Evolutionary conservation across 2,797 vertebrate species (phyloP), one percentile per base, ranked within the genome.

Genomic region (Forpus xanthops): DNA sequence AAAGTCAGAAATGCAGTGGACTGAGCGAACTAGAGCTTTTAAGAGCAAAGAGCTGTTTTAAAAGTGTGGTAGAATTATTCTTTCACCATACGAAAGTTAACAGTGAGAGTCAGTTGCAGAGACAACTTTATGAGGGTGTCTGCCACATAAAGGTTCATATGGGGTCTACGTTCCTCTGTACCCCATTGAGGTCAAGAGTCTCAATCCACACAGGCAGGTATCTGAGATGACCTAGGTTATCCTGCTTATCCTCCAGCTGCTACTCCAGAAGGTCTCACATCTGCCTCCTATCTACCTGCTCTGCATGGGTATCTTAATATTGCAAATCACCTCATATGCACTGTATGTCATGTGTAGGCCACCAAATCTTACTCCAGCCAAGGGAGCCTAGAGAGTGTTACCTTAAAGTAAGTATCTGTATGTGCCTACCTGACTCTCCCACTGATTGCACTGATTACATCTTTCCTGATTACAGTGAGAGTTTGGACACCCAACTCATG

Each of bases 401-500:
- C 41, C 41, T 82, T 37, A 11, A 76, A 90, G 56, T 5, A 49
- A 8, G 8, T 52, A 21, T 11, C 65, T 64, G 8, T 49, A 49
- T 31, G 8, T 49, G 28, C 19, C 52, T 52, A 75, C 31, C 15
- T 44, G 10, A 67, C 56, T 64, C 7, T 85, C 42, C 61, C 53
- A 61, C 7, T 80, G 56, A 61, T 37, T 61, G 18, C 37, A 64
- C 9, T 53, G 52, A 56, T 72, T 56, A 58, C 49, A 28, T 65
- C 49, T 85, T 19, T 20, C 11, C 23, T 56, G 76, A 77, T 44
- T 45, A 68, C 52, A 53, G 6, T 15, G 12, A 41, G 12, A 50
- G 12, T 75, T 20, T 41, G 39, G 37, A 65, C 0, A 0, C 12
- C 8, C 14, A 64, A 1, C 4, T 78, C 13, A 6, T 5, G 11